Percentiles rank a stretch among this genome's conserved stretches.
These are phyloP conservation scores for Rhabdornis inornatus DNA, from an alignment of 2,113 vertebrate species.

Conservation along the genomic window DNA sequence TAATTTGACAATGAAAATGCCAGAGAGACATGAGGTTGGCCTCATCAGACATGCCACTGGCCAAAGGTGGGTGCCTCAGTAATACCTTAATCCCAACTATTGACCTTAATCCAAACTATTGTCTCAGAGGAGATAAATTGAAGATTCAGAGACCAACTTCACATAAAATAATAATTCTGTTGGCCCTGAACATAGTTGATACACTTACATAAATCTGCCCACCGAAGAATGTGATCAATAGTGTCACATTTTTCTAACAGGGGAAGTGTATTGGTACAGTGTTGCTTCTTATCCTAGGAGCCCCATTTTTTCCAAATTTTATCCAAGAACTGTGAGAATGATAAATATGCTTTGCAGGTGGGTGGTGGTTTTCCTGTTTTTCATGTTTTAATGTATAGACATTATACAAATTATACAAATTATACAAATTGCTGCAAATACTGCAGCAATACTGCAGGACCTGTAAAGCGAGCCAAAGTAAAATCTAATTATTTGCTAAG, in stretches of 20 bases:
- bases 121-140: neutral
- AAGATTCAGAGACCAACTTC: neutral
- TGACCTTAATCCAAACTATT: neutral
- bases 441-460: neutral
- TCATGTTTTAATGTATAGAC: neutral
- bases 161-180: neutral
- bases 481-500: neutral
- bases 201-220: neutral
- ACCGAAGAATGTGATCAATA: neutral
- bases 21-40: neutral
- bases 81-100: neutral
- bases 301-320: neutral
- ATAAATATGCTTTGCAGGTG: neutral
- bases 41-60: neutral
- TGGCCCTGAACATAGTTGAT: neutral
- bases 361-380: slow-evolving; percentile 22
- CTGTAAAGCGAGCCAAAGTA: neutral
- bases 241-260: neutral
- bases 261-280: neutral
- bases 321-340: neutral
- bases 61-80: neutral
- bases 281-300: neutral
- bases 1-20: neutral
- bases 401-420: too few species aligned
- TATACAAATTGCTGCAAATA: neutral